Percentiles rank a stretch among this genome's conserved stretches.
phyloP scores from a whole-genome alignment of 2,888 invertebrate genomes.

The Latheticus oryzae region DNA sequence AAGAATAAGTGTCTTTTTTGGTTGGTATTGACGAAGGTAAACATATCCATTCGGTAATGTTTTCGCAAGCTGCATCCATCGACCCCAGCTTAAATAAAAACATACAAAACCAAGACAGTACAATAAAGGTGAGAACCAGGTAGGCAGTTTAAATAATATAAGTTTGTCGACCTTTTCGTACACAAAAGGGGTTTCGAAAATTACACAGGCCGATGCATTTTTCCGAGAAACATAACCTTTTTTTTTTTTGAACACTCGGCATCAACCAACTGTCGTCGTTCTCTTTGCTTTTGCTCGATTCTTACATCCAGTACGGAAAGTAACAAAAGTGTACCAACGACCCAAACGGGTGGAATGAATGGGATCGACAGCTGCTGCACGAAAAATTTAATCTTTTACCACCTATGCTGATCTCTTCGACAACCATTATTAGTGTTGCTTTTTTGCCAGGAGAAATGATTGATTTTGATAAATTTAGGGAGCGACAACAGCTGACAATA shows the following conservation, averaged over 20 bases:
- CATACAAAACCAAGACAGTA: constrained; percentile 27
- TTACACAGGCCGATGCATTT: constrained; percentile 41
- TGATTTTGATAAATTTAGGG: constrained; percentile 22
- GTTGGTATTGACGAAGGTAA: neutral
- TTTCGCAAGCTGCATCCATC: constrained; percentile 18
- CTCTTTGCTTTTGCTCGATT: constrained; percentile 21
- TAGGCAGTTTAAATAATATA: constrained; percentile 38
- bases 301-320: constrained; percentile 22
- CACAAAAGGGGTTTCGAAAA: constrained; percentile 45
- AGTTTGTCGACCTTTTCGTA: constrained; percentile 45
- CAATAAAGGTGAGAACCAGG: constrained; percentile 40
- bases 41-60: neutral
- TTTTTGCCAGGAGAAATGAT: constrained; percentile 14
- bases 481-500: constrained; percentile 4
- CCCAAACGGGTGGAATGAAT: constrained; percentile 29
- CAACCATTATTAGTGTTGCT: constrained; percentile 19
- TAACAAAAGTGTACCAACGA: constrained; percentile 33
- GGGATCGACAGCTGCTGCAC: constrained; percentile 28
- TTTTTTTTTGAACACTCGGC: constrained; percentile 20
- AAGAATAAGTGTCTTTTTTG: neutral
- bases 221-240: constrained; percentile 45
- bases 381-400: constrained; percentile 30
- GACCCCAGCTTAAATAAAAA: constrained; percentile 32
- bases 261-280: constrained; percentile 36
- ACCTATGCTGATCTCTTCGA: constrained; percentile 24